Evolutionary conservation across 1,140 invertebrate species (phyloP).

Genomic region (Linepithema humile): DNA sequence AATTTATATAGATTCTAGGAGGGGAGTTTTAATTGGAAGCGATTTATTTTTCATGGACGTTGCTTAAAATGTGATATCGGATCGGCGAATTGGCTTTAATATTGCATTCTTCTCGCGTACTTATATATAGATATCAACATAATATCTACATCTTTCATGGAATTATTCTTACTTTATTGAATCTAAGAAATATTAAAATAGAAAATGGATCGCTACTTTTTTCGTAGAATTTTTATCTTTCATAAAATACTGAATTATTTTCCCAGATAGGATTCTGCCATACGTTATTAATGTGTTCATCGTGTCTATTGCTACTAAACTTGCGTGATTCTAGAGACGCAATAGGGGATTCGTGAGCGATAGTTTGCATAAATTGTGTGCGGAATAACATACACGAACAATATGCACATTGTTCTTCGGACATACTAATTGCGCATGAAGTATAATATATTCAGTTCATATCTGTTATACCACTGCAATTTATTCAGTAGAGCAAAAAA

Average conservation of each 20-base stretch:
- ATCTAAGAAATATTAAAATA: neutral
- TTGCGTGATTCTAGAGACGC: conserved; percentile 39
- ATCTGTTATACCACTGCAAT: conserved; percentile 28
- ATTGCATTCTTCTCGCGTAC: neutral
- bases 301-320: neutral
- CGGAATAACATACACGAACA: conserved; percentile 50
- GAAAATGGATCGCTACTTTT: neutral
- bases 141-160: neutral
- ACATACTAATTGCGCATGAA: conserved; percentile 40
- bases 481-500: conserved; percentile 25
- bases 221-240: neutral
- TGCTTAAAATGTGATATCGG: neutral
- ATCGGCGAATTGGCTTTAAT: conserved; percentile 2
- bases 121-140: conserved; percentile 9
- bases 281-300: neutral
- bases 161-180: neutral
- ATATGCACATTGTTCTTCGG: neutral
- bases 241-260: no score
- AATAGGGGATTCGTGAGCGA: neutral
- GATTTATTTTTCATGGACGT: conserved; percentile 17
- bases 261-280: neutral
- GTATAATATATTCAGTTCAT: neutral
- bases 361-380: conserved; percentile 56
- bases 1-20: neutral
- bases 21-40: neutral